Evolutionary conservation across 2,888 invertebrate species (phyloP), one percentile per base, ranked within the genome.

Genomic region (Protodeltote pygarga): DNA sequence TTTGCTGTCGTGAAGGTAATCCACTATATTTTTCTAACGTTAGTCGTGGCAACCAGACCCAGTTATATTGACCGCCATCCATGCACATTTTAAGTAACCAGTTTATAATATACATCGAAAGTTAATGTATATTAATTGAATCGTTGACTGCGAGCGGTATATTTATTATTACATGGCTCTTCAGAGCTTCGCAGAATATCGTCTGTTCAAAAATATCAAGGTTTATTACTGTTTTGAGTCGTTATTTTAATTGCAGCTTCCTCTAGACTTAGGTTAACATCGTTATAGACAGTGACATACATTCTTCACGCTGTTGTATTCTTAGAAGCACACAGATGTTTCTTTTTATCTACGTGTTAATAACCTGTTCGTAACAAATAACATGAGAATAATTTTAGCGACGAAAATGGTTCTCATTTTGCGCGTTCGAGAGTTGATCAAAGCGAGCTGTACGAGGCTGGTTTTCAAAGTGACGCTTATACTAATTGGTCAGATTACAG

Each of bases 401-500:
- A 73, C 75, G 72, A 79, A 81, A 81, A 83, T 81, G 83, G 79
- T 80, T 65, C 73, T 83, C 81, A 77, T 85, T 85, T 85, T 82
- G 84, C 80, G 73, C 68, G 69, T 63, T n/a, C 60, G 65, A 59
- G 51, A 48, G 63, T 57, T 83, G 89, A 89, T 91, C 91, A 91
- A 88, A 88, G 88, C 63, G 65, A 52, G 67, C 61, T 63, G 62
- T 73, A 71, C 67, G 67, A 69, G 71, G 65, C 65, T 67, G 80
- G 73, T 80, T 76, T 71, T 76, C 77, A 73, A 81, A 82, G 72
- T 84, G 88, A 87, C 87, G 77, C 67, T 66, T 68, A 66, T 78
- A 82, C 83, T 89, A 86, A 89, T 89, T 87, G 82, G 79, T 86
- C 77, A 68, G 77, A 82, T 85, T 86, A 82, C 83, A 75, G 78